Percentiles rank a stretch among this genome's conserved stretches.
Evolutionary conservation across 30 jellyfish, hydroid and myxozoan species (phyloP).

Genomic region (Pseudorhiza aurosa): DNA sequence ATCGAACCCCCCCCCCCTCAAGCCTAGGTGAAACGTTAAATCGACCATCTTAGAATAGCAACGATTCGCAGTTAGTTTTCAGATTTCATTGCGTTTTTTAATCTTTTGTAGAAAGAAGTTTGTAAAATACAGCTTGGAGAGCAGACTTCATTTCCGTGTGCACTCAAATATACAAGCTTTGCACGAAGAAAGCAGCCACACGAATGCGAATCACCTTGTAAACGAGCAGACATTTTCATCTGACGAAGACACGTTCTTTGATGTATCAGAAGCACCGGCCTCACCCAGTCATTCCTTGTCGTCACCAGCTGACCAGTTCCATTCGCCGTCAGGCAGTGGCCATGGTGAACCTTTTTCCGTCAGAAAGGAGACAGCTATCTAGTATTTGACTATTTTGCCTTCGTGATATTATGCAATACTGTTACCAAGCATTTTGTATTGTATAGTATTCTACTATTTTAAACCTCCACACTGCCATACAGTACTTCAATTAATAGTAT

Average conservation of each 20-base stretch:
- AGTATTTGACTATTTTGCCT: neutral
- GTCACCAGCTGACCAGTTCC: neutral
- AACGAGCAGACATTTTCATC: neutral
- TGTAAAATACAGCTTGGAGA: slow-evolving; percentile 79
- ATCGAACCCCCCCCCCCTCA: no score
- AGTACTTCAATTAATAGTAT: no score
- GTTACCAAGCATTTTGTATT: no score
- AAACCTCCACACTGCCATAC: no score
- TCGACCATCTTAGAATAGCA: no score
- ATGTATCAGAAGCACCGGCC: slow-evolving; percentile 41
- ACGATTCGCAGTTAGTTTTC: no score
- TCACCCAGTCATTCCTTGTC: neutral
- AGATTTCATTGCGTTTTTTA: neutral
- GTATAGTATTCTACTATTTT: no score
- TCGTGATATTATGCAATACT: no score
- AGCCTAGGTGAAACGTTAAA: no score
- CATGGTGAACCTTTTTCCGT: neutral
- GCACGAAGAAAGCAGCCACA: slow-evolving; percentile 18
- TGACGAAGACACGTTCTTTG: slow-evolving; percentile 64
- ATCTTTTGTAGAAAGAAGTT: slow-evolving; percentile 61
- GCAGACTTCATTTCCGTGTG: slow-evolving; percentile 89
- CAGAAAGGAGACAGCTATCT: slow-evolving; percentile 45
- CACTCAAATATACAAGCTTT: slow-evolving; percentile 83
- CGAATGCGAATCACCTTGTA: neutral
- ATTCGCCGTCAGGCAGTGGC: neutral